These are phyloP conservation scores for Clivina fossor DNA, from an alignment of 2,888 invertebrate species.

Conservation along the genomic window DNA sequence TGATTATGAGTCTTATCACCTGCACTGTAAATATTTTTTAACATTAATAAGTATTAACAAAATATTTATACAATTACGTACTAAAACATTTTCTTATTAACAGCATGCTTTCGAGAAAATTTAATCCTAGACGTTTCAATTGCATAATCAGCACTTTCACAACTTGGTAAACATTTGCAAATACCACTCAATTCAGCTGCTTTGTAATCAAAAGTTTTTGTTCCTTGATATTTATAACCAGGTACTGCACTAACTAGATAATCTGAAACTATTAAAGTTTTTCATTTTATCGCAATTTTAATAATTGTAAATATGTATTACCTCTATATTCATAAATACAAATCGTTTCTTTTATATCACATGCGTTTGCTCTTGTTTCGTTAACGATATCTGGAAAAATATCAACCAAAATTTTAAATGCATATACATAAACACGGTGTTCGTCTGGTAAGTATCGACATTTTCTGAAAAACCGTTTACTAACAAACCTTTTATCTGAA, in stretches of 20 bases:
- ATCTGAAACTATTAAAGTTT: slow-evolving; percentile 35
- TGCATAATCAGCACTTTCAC: slow-evolving; percentile 63
- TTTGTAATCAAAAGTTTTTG: slow-evolving; percentile 18
- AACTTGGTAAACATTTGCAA: slow-evolving; percentile 64
- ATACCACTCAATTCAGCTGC: slow-evolving; percentile 37
- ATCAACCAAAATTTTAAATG: too few species aligned
- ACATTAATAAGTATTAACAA: background rate
- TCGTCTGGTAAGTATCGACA: too few species aligned
- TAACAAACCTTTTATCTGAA: slow-evolving; percentile 43
- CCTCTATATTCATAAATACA: slow-evolving; percentile 54
- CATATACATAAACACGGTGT: too few species aligned
- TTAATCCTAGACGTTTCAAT: slow-evolving; percentile 65
- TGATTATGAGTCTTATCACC: slow-evolving; percentile 55
- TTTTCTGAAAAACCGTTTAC: too few species aligned
- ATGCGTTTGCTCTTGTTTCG: slow-evolving; percentile 46
- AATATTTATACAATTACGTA: slow-evolving; percentile 48
- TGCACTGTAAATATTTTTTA: slow-evolving; percentile 37
- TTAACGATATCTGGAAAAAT: background rate
- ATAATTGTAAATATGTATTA: slow-evolving; percentile 40
- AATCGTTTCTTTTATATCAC: slow-evolving; percentile 57
- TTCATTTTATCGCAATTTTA: slow-evolving; percentile 6
- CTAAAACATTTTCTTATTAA: slow-evolving; percentile 56
- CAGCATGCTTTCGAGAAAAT: slow-evolving; percentile 54
- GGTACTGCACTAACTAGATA: slow-evolving; percentile 51
- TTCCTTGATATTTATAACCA: slow-evolving; percentile 43